phyloP scores from a whole-genome alignment of 2,888 invertebrate genomes.

The Bembecia ichneumoniformis region DNA sequence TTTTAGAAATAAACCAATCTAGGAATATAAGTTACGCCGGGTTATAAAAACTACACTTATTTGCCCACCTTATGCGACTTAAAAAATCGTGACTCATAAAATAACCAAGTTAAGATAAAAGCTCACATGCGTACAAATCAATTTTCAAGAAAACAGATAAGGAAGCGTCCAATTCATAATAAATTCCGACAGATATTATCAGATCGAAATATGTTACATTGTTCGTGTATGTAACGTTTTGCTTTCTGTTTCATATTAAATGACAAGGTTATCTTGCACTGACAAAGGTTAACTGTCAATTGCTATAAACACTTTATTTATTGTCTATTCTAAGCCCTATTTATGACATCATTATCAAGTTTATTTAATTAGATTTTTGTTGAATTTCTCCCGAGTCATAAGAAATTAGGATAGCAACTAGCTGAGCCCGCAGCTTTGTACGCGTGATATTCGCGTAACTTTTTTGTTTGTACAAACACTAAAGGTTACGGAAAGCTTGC shows the following conservation, averaged over 20 bases:
- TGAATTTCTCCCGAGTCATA: no score
- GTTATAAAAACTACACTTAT: no score
- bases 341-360: no score
- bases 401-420: no score
- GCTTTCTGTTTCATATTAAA: conserved; percentile 24
- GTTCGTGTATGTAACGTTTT: conserved; percentile 18
- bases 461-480: no score
- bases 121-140: not conserved
- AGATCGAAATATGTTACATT: conserved; percentile 11
- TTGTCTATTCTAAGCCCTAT: not conserved
- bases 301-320: conserved; percentile 4
- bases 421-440: no score
- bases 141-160: conserved; percentile 12
- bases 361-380: no score
- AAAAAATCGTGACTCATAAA: not conserved
- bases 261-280: conserved; percentile 24
- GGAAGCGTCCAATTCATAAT: conserved; percentile 16
- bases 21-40: no score
- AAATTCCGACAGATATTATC: conserved; percentile 21
- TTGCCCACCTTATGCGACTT: not conserved
- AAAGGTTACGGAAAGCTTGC: no score
- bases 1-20: no score
- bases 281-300: conserved; percentile 25
- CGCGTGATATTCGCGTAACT: no score
- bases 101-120: not conserved